Percentiles rank a stretch among this genome's conserved stretches.
phyloP scores from a whole-genome alignment of 2,888 invertebrate genomes.

The Xestia c-nigrum region DNA sequence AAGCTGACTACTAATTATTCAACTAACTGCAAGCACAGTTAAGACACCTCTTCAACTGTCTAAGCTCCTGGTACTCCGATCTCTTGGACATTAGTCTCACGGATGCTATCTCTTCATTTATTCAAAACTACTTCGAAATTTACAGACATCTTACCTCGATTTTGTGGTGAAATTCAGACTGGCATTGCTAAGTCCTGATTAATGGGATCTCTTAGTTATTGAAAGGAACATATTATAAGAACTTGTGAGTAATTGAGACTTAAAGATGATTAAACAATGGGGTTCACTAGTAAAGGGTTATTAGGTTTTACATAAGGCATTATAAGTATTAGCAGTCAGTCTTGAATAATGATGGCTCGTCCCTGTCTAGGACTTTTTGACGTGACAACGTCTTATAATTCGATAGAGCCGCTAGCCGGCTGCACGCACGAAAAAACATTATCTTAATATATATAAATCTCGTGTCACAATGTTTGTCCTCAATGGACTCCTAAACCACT shows the following conservation, averaged over 20 bases:
- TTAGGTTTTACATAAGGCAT: background rate
- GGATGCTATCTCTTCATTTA: slow-evolving; percentile 29
- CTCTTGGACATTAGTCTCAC: slow-evolving; percentile 11
- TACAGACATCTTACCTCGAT: slow-evolving; percentile 13
- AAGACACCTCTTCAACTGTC: background rate
- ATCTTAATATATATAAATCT: too few relatives aligned
- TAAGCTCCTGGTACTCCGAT: background rate
- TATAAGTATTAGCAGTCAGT: background rate
- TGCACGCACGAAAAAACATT: too few relatives aligned
- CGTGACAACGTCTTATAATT: too few relatives aligned
- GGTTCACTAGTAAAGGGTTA: background rate
- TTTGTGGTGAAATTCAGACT: slow-evolving; percentile 16
- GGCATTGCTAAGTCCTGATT: slow-evolving; percentile 9
- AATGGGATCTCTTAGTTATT: slow-evolving; percentile 12
- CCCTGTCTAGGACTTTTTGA: background rate
- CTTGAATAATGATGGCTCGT: background rate
- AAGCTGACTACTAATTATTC: slow-evolving; percentile 8
- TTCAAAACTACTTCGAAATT: slow-evolving; percentile 36
- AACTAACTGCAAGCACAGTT: background rate
- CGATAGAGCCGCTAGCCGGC: too few relatives aligned
- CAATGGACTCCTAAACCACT: too few relatives aligned
- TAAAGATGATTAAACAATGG: background rate
- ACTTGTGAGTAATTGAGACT: background rate
- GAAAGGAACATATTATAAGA: background rate
- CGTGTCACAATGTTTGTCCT: too few relatives aligned